phyloP scores from a whole-genome alignment of 2,797 vertebrate genomes.

The Pseudochirops corinnae region DNA sequence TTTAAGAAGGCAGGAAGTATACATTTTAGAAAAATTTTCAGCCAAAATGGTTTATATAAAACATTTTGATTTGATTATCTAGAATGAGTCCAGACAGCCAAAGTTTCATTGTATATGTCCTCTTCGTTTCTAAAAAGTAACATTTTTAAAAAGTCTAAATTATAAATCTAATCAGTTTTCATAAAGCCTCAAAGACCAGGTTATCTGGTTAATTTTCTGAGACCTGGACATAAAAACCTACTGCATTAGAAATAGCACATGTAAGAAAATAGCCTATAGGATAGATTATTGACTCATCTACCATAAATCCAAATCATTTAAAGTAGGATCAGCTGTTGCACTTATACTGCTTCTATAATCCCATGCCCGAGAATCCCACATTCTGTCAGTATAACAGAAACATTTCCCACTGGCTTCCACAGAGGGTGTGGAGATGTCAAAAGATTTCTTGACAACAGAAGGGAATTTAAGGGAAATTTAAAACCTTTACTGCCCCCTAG shows the following conservation, averaged over 20 bases:
- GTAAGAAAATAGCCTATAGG: slow-evolving; percentile 25
- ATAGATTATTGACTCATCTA: not conserved
- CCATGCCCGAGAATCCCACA: not conserved
- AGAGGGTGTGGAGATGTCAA: not conserved
- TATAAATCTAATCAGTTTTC: slow-evolving; percentile 9
- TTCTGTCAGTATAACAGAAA: not conserved
- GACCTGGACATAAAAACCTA: slow-evolving; percentile 12
- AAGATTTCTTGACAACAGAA: not conserved
- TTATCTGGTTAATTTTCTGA: not conserved
- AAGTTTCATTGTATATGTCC: not conserved
- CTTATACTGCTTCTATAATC: not conserved
- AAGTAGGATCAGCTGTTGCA: not conserved
- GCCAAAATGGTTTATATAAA: not conserved
- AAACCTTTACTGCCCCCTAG: not conserved
- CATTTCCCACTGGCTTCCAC: not conserved
- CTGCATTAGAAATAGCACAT: slow-evolving; percentile 10
- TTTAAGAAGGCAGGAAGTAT: not conserved
- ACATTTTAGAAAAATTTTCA: not conserved
- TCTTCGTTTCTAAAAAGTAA: not conserved
- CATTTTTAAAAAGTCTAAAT: not conserved
- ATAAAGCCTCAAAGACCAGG: slow-evolving; percentile 22
- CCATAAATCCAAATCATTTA: not conserved
- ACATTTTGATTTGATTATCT: not conserved
- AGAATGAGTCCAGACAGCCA: not conserved
- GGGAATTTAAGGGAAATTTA: not conserved